phyloP scores from a whole-genome alignment of 2,797 vertebrate species.

The Margarornis squamiger region DNA sequence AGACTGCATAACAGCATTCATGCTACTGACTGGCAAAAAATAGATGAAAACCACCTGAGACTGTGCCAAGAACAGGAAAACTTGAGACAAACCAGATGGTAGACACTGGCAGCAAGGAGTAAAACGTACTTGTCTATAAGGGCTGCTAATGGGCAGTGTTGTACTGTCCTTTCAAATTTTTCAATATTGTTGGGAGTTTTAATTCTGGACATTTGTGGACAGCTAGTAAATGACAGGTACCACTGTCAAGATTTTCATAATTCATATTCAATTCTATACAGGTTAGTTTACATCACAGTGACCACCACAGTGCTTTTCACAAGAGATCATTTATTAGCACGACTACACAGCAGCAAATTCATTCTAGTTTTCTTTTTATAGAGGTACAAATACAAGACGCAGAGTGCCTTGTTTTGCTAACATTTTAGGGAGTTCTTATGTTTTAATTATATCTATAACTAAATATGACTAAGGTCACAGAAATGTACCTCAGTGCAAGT shows the following conservation, averaged over 20 bases:
- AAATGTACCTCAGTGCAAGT: not conserved
- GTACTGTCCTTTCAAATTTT: not conserved
- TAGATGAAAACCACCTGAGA: not conserved
- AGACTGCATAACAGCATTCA: not conserved
- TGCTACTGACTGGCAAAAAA: not conserved
- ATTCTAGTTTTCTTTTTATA: not conserved
- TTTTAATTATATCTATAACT: not conserved
- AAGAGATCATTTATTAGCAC: not conserved
- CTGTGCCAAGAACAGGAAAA: not conserved
- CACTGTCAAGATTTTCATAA: not conserved
- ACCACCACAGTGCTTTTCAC: not conserved
- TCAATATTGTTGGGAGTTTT: not conserved
- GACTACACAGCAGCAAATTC: not conserved
- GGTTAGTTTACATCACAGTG: not conserved
- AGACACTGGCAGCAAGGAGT: not conserved
- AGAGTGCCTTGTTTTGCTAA: not conserved
- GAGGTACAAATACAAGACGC: not conserved
- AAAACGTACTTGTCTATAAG: not conserved
- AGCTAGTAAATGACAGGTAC: not conserved
- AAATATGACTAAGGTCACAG: not conserved
- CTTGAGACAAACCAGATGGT: not conserved
- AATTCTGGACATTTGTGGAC: not conserved
- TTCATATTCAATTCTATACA: not conserved
- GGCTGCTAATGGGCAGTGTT: not conserved
- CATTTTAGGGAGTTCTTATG: not conserved